These are phyloP conservation scores for Stegodyphus mimosarum DNA, from an alignment of 1,140 invertebrate species.

Conservation along the genomic window DNA sequence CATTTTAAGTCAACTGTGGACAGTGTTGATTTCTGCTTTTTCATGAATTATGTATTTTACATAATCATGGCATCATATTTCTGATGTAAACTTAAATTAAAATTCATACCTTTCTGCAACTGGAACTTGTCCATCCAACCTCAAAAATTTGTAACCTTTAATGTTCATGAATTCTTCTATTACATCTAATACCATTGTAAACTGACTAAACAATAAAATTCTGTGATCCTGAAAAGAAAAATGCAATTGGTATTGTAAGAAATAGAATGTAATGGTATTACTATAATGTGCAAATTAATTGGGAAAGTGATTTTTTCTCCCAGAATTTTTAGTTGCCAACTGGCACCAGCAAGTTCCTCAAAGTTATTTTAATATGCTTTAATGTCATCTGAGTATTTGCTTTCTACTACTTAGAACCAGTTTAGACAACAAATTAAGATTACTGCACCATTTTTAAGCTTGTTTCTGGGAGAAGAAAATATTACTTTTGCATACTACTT, in stretches of 20 bases:
- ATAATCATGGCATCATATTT: too few species aligned
- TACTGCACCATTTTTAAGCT: too few species aligned
- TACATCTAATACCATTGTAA: constrained; percentile 96
- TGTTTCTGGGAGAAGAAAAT: too few species aligned
- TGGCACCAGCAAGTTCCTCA: not conserved
- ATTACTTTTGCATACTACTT: too few species aligned
- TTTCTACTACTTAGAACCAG: too few species aligned
- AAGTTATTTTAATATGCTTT: not conserved
- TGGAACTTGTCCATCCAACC: constrained; percentile 90
- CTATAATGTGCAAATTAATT: not conserved
- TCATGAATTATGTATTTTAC: too few species aligned
- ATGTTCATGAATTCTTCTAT: constrained; percentile 74
- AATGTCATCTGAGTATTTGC: too few species aligned
- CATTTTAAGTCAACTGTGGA: too few species aligned
- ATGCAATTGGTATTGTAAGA: not conserved
- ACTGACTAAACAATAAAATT: constrained; percentile 96
- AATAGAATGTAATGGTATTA: not conserved
- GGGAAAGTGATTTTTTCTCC: not conserved
- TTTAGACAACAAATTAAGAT: too few species aligned
- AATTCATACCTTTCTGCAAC: constrained; percentile 77
- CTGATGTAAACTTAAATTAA: not conserved
- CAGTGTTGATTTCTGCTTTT: too few species aligned
- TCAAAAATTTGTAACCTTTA: constrained; percentile 62
- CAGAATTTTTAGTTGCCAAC: not conserved
- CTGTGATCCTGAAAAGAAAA: constrained; percentile 66